A percentile compares a stretch with the other conserved stretches of the same genome.
Conservation (phyloP, 1,140 invertebrate species). For the Rhagoletis zephyria region DNA sequence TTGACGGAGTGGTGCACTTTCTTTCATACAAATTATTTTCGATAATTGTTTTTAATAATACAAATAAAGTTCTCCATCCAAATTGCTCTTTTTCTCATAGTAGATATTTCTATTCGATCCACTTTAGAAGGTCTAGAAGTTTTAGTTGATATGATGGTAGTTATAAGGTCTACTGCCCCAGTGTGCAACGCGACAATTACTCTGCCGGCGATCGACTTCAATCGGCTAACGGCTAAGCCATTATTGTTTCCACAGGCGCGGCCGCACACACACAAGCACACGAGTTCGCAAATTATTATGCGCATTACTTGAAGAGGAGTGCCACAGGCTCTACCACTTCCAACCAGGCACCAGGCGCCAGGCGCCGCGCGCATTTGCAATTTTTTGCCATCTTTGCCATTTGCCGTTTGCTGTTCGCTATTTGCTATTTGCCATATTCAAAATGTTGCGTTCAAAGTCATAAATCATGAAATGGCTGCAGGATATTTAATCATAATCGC, state of each 20-base stretch:
- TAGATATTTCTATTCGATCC: too few relatives aligned
- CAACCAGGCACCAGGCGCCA: background rate
- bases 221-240: background rate
- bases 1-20: too few relatives aligned
- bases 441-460: conserved; percentile 69
- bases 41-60: too few relatives aligned
- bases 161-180: too few relatives aligned
- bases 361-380: background rate
- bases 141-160: too few relatives aligned
- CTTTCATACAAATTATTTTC: too few relatives aligned
- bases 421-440: conserved; percentile 62
- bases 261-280: background rate
- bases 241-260: background rate
- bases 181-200: background rate
- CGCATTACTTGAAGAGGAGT: background rate
- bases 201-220: background rate
- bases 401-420: conserved; percentile 51
- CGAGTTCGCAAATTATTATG: background rate
- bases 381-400: conserved; percentile 15
- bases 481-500: conserved; percentile 73
- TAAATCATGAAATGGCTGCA: conserved; percentile 72
- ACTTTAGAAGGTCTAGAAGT: too few relatives aligned
- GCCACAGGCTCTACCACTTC: background rate
- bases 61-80: too few relatives aligned
- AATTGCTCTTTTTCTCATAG: too few relatives aligned